These are phyloP conservation scores for Acrocephalus kingi DNA, from an alignment of 2,113 vertebrate genomes.

Conservation along the genomic window DNA sequence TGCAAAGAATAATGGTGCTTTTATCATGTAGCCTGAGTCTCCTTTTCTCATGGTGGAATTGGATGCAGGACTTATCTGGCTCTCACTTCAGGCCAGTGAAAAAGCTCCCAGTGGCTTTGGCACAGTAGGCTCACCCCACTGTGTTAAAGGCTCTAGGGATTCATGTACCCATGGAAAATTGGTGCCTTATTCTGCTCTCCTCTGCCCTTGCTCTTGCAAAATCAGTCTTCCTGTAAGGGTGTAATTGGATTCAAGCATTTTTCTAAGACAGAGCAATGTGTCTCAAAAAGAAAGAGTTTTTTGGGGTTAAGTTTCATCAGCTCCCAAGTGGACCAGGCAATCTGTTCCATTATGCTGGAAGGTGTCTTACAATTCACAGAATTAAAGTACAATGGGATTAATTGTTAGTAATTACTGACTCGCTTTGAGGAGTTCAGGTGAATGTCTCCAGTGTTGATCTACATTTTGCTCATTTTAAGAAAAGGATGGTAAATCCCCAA, in stretches of 20 bases:
- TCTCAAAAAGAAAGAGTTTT: neutral
- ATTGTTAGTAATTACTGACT: constrained; percentile 46
- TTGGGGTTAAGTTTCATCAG: neutral
- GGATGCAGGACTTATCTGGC: neutral
- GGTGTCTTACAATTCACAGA: constrained; percentile 36
- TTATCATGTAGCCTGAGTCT: neutral
- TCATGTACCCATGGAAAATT: neutral
- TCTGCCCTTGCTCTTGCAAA: neutral
- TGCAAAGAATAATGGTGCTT: neutral
- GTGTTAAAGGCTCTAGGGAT: neutral
- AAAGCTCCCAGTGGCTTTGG: neutral
- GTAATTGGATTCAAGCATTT: neutral
- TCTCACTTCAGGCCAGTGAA: neutral
- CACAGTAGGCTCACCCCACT: neutral
- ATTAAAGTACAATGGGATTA: constrained; percentile 11
- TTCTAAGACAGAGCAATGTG: neutral
- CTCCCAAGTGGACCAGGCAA: neutral
- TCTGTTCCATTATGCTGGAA: constrained; percentile 1
- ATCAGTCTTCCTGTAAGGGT: neutral
- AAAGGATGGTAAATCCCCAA: constrained; percentile 6
- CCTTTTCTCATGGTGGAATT: neutral
- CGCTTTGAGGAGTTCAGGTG: neutral
- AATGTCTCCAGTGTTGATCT: constrained; percentile 3
- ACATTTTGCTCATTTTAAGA: constrained; percentile 12
- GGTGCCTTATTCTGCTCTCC: neutral